These are phyloP conservation scores for Phrynosoma blainvillii DNA, from an alignment of 2,113 vertebrate species.

Conservation along the genomic window DNA sequence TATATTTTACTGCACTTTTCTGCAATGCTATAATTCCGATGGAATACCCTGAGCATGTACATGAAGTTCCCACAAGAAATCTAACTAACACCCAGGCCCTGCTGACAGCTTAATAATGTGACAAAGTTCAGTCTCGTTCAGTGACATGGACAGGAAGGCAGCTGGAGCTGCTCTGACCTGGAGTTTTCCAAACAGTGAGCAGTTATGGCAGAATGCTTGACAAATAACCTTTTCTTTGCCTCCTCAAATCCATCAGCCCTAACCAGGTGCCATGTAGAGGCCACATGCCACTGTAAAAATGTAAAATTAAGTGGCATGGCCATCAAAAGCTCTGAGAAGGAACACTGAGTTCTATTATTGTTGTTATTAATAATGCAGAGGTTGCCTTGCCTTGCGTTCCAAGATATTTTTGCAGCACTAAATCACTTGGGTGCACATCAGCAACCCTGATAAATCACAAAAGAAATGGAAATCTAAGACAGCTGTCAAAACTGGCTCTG, in stretches of 20 bases:
- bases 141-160: conserved; percentile 81
- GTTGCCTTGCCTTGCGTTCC: conserved; percentile 79
- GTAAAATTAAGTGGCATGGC: conserved; percentile 84
- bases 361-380: conserved; percentile 80
- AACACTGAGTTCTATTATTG: conserved; percentile 85
- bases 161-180: conserved; percentile 76
- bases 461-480: conserved; percentile 76
- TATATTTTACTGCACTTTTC: conserved; percentile 75
- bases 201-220: conserved; percentile 71
- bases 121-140: conserved; percentile 82
- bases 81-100: conserved; percentile 76
- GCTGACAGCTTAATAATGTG: conserved; percentile 89
- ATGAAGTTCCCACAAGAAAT: conserved; percentile 85
- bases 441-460: conserved; percentile 77
- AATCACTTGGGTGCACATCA: conserved; percentile 75
- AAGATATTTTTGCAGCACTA: conserved; percentile 75
- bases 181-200: conserved; percentile 73
- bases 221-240: conserved; percentile 84
- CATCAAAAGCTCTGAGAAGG: conserved; percentile 77
- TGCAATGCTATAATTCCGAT: conserved; percentile 83
- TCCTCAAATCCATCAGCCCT: conserved; percentile 77
- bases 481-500: conserved; percentile 74
- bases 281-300: conserved; percentile 83
- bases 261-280: conserved; percentile 78
- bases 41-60: conserved; percentile 78